These are phyloP conservation scores for Zosterops lateralis DNA, from an alignment of 2,113 vertebrate genomes.

Conservation along the genomic window DNA sequence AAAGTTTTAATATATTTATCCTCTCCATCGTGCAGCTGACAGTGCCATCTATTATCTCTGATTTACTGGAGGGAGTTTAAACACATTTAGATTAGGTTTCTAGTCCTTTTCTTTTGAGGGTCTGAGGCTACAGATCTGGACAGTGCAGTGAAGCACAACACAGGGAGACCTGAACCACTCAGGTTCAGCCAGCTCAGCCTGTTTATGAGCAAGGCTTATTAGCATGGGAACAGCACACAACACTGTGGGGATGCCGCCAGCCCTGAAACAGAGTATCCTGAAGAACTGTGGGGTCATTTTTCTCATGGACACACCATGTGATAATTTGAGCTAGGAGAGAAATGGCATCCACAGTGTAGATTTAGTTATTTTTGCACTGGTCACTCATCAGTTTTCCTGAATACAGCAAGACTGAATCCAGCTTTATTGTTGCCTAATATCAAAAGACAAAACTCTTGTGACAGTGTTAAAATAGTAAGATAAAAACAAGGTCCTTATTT, in stretches of 20 bases:
- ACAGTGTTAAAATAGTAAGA: neutral
- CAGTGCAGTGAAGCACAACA: neutral
- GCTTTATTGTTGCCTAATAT: neutral
- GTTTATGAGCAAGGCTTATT: neutral
- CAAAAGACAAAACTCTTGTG: neutral
- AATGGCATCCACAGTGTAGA: accelerated
- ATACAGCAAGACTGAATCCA: neutral
- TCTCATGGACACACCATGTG: neutral
- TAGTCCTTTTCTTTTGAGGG: neutral
- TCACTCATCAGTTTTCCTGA: neutral
- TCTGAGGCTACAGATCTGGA: neutral
- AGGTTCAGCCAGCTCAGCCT: neutral
- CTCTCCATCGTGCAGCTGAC: neutral
- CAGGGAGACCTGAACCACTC: neutral
- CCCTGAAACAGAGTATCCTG: neutral
- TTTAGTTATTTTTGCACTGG: neutral
- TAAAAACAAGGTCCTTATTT: neutral
- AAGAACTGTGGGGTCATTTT: neutral
- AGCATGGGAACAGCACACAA: neutral
- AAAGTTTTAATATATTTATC: neutral
- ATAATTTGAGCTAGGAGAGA: neutral
- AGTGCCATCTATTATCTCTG: neutral
- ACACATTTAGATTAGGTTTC: neutral
- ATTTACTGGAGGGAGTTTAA: neutral
- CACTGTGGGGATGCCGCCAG: neutral